Evolutionary conservation across 2,113 vertebrate genomes (phyloP), one percentile per base, ranked within the genome.

Genomic region (Ammodramus savannarum): DNA sequence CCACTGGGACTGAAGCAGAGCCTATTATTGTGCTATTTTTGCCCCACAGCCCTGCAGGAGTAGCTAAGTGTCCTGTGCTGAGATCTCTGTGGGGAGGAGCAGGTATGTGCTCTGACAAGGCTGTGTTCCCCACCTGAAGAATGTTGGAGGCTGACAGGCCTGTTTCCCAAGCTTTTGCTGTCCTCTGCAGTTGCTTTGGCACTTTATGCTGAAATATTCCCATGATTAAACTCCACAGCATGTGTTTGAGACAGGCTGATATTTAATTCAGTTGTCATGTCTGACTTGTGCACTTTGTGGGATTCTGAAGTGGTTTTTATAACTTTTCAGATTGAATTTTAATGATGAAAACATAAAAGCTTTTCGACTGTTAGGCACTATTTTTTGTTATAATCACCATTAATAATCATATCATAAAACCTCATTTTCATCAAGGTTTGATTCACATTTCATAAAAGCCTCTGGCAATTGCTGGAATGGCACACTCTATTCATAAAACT

Each of bases 291-390:
- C 75, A 88, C 51, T 91, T 91, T 85, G 63, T 67, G 46, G 39
- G 36, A 80, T 90, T 90, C 55, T 94, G 91, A 90, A 95, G 89
- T 94, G 91, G 52, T 90, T 88, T 89, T 83, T 63, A 27, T 85
- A 82, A 85, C 59, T 91, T 91, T 85, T 77, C 63, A 85, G 0
- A 4, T 16, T 85, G 63, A 62, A 91, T 87, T 94, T 87, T 95
- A 80, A 85, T 76, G 63, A 83, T 83, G 59, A 91, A 48, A 91
- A 13, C 34, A 87, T 77, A 85, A 97, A 90, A 96, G 87, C 87
- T 90, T 94, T 94, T 87, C 43, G 32, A 91, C 85, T 85, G 4
- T 85, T 94, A 80, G 3, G 4, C 49, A 87, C 44, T 82, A n/a
- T 16, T 41, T 61, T 51, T 93, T 90, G 73, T 73, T 85, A 49